Evolutionary conservation across 2,113 vertebrate genomes (phyloP), one percentile per base, ranked within the genome.

Genomic region (Recurvirostra avosetta): DNA sequence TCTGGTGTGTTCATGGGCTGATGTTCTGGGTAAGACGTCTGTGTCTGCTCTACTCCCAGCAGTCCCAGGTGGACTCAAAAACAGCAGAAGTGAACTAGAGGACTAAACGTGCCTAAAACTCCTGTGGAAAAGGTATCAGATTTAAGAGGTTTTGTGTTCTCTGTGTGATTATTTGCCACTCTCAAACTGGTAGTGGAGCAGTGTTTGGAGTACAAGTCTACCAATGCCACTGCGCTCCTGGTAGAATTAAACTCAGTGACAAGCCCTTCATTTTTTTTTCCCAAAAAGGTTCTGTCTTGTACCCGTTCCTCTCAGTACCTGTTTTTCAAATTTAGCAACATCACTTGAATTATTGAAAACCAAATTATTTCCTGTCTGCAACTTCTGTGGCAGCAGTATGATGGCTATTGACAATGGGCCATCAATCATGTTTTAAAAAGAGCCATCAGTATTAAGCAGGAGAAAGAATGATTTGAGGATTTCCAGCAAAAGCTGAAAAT

Each of bases 341-440:
- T 56, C n/a, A 50, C 34, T 56, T 92, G 68, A 87, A 93, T 87
- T 96, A 92, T 66, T 92, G 81, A 93, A 93, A 84, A 21, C 6
- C 0, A 3, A 36, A 56, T 92, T 87, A 81, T 94, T 92, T 93
- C 8, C 43, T 43, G 50, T 85, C 88, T 84, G 55, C 11, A 34
- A 56, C 34, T 84, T 85, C 68, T 34, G 65, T 23, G 5, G 45
- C 55, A 74, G 49, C 21, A 81, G 21, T 55, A 15, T 34, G 77
- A 84, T 81, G 81, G 36, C 77, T 92, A 77, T 81, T 87, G 96
- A 96, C 91, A 92, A 74, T 14, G 36, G 56, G 45, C 85, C 73
- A 86, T 93, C 92, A 73, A 77, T 91, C 84, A 78, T 29, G 27
- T 87, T 90, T 81, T 85, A 49, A 73, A 96, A 89, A 92, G 77